A percentile compares a stretch with the other conserved stretches of the same genome.
phyloP scores from a whole-genome alignment of 2,113 vertebrate species.

The Zapus hudsonius region DNA sequence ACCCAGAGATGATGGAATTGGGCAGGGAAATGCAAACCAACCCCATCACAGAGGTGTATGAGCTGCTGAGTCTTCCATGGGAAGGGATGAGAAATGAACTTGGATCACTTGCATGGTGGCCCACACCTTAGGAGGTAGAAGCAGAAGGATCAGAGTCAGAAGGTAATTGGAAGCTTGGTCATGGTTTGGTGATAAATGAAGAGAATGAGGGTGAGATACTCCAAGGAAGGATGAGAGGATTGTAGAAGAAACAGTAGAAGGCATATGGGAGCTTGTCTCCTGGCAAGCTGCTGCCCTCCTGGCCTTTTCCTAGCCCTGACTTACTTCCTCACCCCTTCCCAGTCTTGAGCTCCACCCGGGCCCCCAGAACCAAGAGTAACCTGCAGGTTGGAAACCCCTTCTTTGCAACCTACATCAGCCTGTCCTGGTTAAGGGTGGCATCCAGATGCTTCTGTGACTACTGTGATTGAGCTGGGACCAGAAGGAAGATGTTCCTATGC shows the following conservation, averaged over 20 bases:
- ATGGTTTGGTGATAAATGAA: neutral
- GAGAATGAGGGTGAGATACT: neutral
- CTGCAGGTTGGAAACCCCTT: neutral
- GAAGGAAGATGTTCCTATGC: constrained; percentile 18
- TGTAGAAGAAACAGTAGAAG: neutral
- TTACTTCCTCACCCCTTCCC: neutral
- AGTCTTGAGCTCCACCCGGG: neutral
- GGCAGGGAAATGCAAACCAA: neutral
- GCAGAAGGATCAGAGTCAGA: neutral
- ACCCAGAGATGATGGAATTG: neutral
- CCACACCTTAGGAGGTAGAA: neutral
- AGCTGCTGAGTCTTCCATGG: neutral
- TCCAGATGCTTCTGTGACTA: neutral
- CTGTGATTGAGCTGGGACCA: constrained; percentile 3
- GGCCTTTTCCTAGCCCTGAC: neutral
- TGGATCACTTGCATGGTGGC: neutral
- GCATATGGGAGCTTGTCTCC: neutral
- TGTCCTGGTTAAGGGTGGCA: neutral
- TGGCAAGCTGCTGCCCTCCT: neutral
- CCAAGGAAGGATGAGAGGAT: neutral
- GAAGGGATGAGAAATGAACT: neutral
- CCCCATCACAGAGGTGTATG: neutral
- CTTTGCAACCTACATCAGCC: neutral
- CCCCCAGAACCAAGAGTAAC: neutral
- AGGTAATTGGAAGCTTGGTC: neutral